Evolutionary conservation across 2,797 vertebrate species (phyloP).

Genomic region (Coendou prehensilis): DNA sequence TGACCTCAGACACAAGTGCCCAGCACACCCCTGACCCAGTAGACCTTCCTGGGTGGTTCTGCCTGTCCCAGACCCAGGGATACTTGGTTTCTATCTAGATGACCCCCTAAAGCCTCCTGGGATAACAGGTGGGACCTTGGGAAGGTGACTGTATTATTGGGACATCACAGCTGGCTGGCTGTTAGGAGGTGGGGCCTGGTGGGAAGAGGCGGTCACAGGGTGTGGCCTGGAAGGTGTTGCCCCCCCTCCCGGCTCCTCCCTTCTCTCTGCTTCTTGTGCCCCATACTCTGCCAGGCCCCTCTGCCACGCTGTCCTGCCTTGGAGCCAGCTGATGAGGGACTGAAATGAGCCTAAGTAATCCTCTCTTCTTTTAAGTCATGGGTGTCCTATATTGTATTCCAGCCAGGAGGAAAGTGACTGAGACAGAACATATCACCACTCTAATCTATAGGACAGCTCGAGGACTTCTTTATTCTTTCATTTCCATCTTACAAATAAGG

Average conservation of each 20-base stretch:
- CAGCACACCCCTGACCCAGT: accelerated
- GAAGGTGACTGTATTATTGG: background rate
- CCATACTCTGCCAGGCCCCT: background rate
- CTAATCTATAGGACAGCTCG: background rate
- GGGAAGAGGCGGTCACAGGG: too few species aligned
- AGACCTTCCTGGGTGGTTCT: accelerated
- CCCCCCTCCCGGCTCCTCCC: background rate
- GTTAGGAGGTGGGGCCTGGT: background rate
- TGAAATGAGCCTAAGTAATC: background rate
- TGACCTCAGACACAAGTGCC: accelerated
- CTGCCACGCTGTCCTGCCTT: background rate
- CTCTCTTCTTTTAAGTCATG: background rate
- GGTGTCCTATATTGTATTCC: background rate
- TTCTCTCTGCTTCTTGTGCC: background rate
- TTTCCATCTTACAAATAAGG: background rate
- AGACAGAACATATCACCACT: background rate
- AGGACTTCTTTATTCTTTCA: background rate
- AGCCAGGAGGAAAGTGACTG: too few species aligned
- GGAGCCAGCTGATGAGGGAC: background rate
- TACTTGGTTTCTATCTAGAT: background rate
- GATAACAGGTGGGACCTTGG: background rate
- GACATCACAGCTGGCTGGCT: background rate
- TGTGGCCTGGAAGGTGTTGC: too few species aligned
- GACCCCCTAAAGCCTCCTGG: background rate
- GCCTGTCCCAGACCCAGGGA: accelerated